Percentiles rank a stretch among this genome's conserved stretches.
These are phyloP conservation scores for Butorides virescens DNA, from an alignment of 2,113 vertebrate species.

Conservation along the genomic window DNA sequence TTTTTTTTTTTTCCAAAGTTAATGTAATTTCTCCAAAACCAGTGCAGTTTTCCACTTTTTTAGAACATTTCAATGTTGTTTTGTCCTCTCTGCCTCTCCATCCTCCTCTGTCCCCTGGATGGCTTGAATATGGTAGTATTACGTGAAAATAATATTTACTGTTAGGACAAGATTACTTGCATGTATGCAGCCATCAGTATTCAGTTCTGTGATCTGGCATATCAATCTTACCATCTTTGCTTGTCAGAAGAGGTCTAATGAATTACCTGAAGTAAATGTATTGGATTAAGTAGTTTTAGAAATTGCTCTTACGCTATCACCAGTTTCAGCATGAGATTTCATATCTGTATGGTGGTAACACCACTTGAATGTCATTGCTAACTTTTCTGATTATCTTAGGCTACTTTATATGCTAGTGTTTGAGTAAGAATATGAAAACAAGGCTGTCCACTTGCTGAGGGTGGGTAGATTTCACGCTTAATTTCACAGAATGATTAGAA, in stretches of 20 bases:
- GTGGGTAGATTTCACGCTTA: not conserved
- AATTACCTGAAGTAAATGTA: not conserved
- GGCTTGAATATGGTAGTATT: not conserved
- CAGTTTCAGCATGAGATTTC: not conserved
- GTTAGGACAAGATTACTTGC: not conserved
- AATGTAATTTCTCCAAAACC: not conserved
- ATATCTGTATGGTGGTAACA: not conserved
- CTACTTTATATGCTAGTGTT: not conserved
- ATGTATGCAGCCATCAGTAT: not conserved
- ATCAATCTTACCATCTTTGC: not conserved
- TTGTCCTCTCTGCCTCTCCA: not conserved
- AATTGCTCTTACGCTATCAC: fast-evolving
- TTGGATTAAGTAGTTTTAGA: not conserved
- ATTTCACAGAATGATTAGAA: not conserved
- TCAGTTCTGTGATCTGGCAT: not conserved
- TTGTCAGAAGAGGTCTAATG: not conserved
- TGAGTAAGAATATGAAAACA: not conserved
- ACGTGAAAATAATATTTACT: not conserved
- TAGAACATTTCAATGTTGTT: not conserved
- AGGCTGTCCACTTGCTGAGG: not conserved
- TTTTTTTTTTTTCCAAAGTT: not conserved
- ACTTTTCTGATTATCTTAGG: not conserved
- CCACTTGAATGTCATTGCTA: not conserved
- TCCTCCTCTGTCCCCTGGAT: not conserved
- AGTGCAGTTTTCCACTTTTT: not conserved